Conservation (phyloP, 2,113 vertebrate species). For the Plecturocebus donacophilus region DNA sequence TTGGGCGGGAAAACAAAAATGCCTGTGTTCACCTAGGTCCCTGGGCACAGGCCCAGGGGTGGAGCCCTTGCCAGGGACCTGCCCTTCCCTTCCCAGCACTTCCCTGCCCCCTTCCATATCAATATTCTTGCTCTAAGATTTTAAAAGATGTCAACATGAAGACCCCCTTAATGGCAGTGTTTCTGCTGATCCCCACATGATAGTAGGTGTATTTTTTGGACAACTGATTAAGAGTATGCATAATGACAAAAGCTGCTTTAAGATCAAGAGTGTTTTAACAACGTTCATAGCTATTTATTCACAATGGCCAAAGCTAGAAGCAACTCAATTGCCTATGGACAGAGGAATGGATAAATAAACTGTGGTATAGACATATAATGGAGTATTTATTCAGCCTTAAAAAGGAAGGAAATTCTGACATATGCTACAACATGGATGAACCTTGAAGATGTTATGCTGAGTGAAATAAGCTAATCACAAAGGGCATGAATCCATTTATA, state of each 20-base stretch:
- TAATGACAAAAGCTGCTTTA: neutral
- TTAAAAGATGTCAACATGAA: neutral
- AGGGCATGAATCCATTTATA: neutral
- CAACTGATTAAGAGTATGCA: neutral
- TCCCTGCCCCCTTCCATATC: no score
- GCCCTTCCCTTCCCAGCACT: no score
- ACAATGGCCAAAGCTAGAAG: neutral
- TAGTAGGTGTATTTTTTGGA: neutral
- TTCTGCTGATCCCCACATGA: neutral
- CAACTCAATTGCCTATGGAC: neutral
- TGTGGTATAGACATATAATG: neutral
- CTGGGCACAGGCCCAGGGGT: no score
- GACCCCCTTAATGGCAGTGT: neutral
- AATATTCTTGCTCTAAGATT: neutral
- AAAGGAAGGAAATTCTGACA: neutral
- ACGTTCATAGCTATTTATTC: neutral
- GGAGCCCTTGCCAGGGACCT: no score
- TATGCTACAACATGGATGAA: neutral
- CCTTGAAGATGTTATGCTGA: neutral
- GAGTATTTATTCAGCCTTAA: neutral
- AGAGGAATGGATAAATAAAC: neutral
- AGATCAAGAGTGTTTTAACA: neutral
- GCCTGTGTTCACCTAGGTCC: no score
- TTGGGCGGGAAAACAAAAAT: no score
- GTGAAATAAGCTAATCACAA: constrained; percentile 1